A percentile compares a stretch with the other conserved stretches of the same genome.
phyloP scores from a whole-genome alignment of 2,797 vertebrate genomes.

The Enteromius anoplus region DNA sequence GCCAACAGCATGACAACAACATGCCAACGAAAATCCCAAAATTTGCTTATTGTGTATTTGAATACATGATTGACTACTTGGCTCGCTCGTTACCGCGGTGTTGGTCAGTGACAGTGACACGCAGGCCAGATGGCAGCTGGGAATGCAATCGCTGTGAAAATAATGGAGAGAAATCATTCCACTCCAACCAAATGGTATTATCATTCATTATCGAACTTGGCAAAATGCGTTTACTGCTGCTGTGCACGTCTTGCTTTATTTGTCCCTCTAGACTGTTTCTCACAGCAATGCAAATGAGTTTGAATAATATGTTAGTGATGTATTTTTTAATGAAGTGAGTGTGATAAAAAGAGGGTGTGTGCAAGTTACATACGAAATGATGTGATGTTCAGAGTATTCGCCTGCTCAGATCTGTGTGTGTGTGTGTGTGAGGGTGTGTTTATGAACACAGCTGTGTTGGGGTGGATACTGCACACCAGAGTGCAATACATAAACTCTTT shows the following conservation, averaged over 20 bases:
- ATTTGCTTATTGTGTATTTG: conserved; percentile 7
- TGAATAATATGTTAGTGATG: conserved; percentile 3
- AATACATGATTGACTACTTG: conserved; percentile 18
- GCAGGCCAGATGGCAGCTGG: conserved; percentile 42
- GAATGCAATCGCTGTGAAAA: conserved; percentile 40
- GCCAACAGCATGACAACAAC: conserved; percentile 2
- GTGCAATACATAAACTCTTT: conserved; percentile 43
- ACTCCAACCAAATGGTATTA: conserved; percentile 31
- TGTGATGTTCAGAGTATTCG: conserved; percentile 18
- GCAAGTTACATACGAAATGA: conserved; percentile 11
- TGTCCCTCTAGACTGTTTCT: conserved; percentile 1
- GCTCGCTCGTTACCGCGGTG: conserved; percentile 2
- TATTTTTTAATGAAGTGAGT: conserved; percentile 10
- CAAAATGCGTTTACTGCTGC: neutral
- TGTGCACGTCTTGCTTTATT: conserved; percentile 12
- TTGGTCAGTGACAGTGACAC: conserved; percentile 11
- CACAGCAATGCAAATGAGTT: conserved; percentile 15
- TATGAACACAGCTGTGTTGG: conserved; percentile 71
- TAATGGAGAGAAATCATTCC: conserved; percentile 38
- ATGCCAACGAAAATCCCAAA: neutral
- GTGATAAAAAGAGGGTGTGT: conserved; percentile 47
- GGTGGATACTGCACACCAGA: conserved; percentile 61
- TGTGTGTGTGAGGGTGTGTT: conserved; percentile 40
- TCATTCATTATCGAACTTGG: conserved; percentile 2
- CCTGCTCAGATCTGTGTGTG: neutral